These are phyloP conservation scores for Notarius quadriscutis DNA, from an alignment of 2,113 vertebrate species.

Conservation along the genomic window DNA sequence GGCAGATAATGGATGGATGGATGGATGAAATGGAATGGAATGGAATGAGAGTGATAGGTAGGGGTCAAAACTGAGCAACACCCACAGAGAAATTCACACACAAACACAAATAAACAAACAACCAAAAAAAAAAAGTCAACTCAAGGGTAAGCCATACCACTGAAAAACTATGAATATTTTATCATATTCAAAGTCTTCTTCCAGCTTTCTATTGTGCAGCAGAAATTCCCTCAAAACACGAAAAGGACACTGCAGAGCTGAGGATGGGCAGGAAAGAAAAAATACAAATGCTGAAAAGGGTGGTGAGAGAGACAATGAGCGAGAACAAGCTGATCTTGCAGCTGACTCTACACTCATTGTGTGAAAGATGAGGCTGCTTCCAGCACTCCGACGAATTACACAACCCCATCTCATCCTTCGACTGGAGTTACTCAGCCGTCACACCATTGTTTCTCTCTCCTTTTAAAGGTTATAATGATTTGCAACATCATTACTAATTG, in stretches of 20 bases:
- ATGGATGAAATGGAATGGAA: background rate
- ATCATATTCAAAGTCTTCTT: constrained; percentile 57
- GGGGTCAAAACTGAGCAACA: background rate
- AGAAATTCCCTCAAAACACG: constrained; percentile 22
- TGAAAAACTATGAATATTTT: constrained; percentile 65
- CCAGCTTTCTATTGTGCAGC: constrained; percentile 17
- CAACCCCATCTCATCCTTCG: constrained; percentile 29
- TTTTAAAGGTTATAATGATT: constrained; percentile 59
- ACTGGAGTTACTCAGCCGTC: constrained; percentile 3
- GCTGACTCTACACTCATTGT: constrained; percentile 39
- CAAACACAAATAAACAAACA: background rate
- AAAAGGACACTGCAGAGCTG: constrained; percentile 11
- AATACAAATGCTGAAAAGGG: background rate
- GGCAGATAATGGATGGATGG: too few relatives aligned
- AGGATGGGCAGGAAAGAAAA: constrained; percentile 11
- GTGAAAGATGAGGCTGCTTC: constrained; percentile 50
- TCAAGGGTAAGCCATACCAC: constrained; percentile 32
- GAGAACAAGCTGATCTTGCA: constrained; percentile 20
- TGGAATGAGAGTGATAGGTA: background rate
- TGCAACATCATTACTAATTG: constrained; percentile 72
- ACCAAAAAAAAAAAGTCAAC: background rate
- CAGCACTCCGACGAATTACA: constrained; percentile 45
- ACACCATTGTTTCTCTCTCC: constrained; percentile 17
- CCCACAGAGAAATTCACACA: background rate
- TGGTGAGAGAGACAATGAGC: background rate